Conservation (phyloP, 1,140 invertebrate genomes). For the Drosophila truncata region DNA sequence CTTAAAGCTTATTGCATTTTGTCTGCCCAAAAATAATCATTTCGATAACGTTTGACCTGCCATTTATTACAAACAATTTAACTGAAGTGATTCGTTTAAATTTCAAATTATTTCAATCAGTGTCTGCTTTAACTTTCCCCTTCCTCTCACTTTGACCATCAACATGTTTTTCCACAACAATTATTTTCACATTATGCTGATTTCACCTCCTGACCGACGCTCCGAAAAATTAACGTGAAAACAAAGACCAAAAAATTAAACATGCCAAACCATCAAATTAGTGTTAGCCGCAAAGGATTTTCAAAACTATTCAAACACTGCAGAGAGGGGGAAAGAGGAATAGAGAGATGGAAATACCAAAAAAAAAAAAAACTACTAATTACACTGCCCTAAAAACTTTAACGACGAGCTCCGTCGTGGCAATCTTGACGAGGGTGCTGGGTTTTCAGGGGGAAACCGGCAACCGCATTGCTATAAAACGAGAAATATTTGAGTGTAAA, state of each 20-base stretch:
- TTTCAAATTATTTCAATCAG: conserved; percentile 46
- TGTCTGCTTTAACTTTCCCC: not conserved
- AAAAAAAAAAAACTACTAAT: conserved; percentile 66
- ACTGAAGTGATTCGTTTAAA: conserved; percentile 39
- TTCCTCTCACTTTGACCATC: not conserved
- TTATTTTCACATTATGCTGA: conserved; percentile 63
- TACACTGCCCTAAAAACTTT: conserved; percentile 72
- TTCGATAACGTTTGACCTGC: conserved; percentile 31
- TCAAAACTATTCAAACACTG: conserved; percentile 58
- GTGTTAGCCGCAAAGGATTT: conserved; percentile 67
- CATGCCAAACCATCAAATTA: conserved; percentile 60
- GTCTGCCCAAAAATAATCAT: conserved; percentile 24
- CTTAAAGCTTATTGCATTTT: conserved; percentile 22
- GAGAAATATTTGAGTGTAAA: conserved; percentile 71
- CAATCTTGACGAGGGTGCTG: conserved; percentile 51
- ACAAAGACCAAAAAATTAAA: conserved; percentile 56
- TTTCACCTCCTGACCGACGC: conserved; percentile 35
- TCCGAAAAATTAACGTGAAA: conserved; percentile 33
- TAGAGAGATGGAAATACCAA: not conserved
- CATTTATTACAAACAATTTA: conserved; percentile 36
- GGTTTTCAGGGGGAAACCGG: not conserved
- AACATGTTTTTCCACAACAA: conserved; percentile 48
- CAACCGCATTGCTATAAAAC: conserved; percentile 74
- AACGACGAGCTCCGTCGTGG: conserved; percentile 57
- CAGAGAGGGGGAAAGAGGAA: not conserved